phyloP scores from a whole-genome alignment of 2,888 invertebrate genomes.

The Drosophila quinaria region DNA sequence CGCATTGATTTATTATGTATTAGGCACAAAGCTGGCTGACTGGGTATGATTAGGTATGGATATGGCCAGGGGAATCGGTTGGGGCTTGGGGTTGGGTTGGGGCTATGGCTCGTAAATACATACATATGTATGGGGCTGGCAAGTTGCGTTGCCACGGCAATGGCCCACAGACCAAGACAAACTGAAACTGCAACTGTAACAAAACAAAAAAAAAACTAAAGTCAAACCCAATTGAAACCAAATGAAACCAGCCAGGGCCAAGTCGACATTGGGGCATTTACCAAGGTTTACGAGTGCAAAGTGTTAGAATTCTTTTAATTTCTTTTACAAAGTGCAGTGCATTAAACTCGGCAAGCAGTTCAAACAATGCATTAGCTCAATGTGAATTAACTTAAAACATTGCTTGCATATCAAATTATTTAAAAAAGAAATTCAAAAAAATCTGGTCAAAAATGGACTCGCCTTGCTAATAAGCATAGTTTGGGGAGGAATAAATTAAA shows the following conservation, averaged over 20 bases:
- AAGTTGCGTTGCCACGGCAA: slow-evolving; percentile 72
- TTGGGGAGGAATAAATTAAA: not conserved
- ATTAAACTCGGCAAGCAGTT: slow-evolving; percentile 38
- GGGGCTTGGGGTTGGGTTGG: slow-evolving; percentile 34
- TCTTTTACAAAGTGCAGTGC: slow-evolving; percentile 34
- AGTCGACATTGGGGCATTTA: slow-evolving; percentile 58
- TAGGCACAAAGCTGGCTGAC: slow-evolving; percentile 55
- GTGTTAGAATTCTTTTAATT: slow-evolving; percentile 70
- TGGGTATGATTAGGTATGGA: slow-evolving; percentile 32
- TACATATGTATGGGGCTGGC: slow-evolving; percentile 66
- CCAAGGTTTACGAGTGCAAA: slow-evolving; percentile 71
- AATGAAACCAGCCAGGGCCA: slow-evolving; percentile 54
- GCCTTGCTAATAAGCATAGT: too few relatives aligned
- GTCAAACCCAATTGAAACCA: slow-evolving; percentile 37
- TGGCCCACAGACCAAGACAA: slow-evolving; percentile 70
- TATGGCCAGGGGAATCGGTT: slow-evolving; percentile 1
- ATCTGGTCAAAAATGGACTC: too few relatives aligned
- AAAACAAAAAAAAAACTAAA: slow-evolving; percentile 19
- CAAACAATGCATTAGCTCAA: not conserved
- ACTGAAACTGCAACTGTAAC: slow-evolving; percentile 40
- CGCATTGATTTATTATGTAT: slow-evolving; percentile 76
- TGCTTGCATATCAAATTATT: not conserved
- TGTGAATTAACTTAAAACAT: not conserved
- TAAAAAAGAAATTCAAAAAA: too few relatives aligned
- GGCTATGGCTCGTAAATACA: slow-evolving; percentile 55